These are phyloP conservation scores for Agrilus planipennis DNA, from an alignment of 1,140 invertebrate species.

Conservation along the genomic window DNA sequence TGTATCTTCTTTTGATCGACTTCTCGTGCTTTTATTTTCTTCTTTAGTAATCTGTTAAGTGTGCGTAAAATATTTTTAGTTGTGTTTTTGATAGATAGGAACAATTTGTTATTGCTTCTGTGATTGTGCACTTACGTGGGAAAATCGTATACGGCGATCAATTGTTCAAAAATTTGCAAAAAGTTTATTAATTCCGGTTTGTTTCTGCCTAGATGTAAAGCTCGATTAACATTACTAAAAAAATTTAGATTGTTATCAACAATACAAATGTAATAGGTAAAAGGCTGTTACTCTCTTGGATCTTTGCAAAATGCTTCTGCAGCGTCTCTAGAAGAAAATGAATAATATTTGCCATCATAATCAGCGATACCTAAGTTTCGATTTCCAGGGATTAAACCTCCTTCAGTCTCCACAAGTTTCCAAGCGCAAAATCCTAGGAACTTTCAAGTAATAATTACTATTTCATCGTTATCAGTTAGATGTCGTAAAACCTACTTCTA, in stretches of 20 bases:
- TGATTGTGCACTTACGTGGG: too few species aligned
- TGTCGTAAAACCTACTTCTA: slow-evolving; percentile 33
- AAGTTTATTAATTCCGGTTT: slow-evolving; percentile 47
- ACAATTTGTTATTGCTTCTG: too few species aligned
- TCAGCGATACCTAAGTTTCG: slow-evolving; percentile 47
- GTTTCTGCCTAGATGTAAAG: slow-evolving; percentile 40
- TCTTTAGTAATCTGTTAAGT: too few species aligned
- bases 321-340: slow-evolving; percentile 43
- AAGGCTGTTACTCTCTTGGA: slow-evolving; percentile 40
- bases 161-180: slow-evolving; percentile 41
- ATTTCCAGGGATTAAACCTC: slow-evolving; percentile 51
- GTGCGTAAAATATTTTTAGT: too few species aligned
- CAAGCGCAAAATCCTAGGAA: slow-evolving; percentile 55
- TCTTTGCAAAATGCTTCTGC: slow-evolving; percentile 43
- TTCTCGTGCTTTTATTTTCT: too few species aligned
- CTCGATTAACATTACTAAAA: slow-evolving; percentile 41
- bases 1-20: too few species aligned
- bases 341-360: slow-evolving; percentile 41
- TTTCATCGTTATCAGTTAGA: neutral
- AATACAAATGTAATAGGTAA: slow-evolving; percentile 1
- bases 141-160: slow-evolving; percentile 35
- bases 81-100: too few species aligned
- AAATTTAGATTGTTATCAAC: slow-evolving; percentile 2
- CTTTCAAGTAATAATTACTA: slow-evolving; percentile 37
- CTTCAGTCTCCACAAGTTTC: slow-evolving; percentile 42